Evolutionary conservation across 2,888 invertebrate species (phyloP).

Genomic region (Dasypogon diadema): DNA sequence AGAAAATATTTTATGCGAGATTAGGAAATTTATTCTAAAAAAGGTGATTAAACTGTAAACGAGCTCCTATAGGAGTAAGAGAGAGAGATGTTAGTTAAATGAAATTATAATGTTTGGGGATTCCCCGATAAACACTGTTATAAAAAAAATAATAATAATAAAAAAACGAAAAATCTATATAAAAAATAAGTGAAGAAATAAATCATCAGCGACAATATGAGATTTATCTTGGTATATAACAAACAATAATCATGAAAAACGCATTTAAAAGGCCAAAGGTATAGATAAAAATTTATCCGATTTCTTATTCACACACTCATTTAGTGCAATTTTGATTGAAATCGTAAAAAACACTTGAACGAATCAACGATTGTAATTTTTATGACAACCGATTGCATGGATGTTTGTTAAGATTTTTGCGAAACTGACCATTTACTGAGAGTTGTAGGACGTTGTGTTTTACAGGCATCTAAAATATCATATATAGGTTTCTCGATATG

Average conservation of each 20-base stretch:
- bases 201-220: slow-evolving; percentile 3
- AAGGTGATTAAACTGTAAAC: neutral
- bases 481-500: slow-evolving; percentile 21
- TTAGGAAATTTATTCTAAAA: neutral
- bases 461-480: neutral
- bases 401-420: neutral
- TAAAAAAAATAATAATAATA: neutral
- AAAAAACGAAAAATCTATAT: no score
- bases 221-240: neutral
- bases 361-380: neutral
- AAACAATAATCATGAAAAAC: neutral
- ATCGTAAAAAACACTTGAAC: neutral
- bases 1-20: neutral
- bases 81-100: neutral
- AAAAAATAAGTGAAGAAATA: neutral
- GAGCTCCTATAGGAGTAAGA: neutral
- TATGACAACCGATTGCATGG: neutral
- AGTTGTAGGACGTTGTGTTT: neutral
- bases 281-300: neutral
- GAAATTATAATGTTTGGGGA: neutral
- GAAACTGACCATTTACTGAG: neutral
- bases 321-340: neutral
- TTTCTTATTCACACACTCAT: neutral
- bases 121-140: neutral
- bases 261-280: neutral